Conservation (phyloP, 2,888 invertebrate species). For the Agonopterix heracliana region DNA sequence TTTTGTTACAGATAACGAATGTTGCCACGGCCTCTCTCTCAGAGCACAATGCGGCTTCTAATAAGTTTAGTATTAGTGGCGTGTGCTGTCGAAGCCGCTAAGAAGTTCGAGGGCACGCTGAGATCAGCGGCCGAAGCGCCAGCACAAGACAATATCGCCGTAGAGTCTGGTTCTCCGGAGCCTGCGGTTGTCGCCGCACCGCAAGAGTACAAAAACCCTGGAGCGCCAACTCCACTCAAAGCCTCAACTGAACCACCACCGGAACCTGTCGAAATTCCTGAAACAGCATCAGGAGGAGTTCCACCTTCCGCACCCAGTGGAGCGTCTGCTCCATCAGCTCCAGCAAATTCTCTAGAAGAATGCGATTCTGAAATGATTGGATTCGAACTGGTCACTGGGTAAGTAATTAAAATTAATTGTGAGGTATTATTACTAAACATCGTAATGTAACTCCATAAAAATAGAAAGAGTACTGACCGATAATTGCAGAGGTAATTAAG, state of each 20-base stretch:
- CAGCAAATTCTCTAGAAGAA: slow-evolving; percentile 80
- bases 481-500: slow-evolving; percentile 44
- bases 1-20: slow-evolving; percentile 70
- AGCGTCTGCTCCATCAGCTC: slow-evolving; percentile 69
- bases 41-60: slow-evolving; percentile 63
- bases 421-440: background rate
- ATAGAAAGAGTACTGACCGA: slow-evolving; percentile 27
- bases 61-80: slow-evolving; percentile 63
- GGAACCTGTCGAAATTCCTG: slow-evolving; percentile 49
- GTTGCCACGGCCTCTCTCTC: slow-evolving; percentile 60
- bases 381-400: slow-evolving; percentile 93
- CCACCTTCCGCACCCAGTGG: slow-evolving; percentile 70
- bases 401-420: slow-evolving; percentile 28
- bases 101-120: slow-evolving; percentile 66
- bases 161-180: slow-evolving; percentile 63
- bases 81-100: slow-evolving; percentile 62
- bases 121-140: slow-evolving; percentile 69
- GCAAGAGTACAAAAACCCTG: slow-evolving; percentile 61
- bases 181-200: slow-evolving; percentile 64
- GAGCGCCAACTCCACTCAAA: slow-evolving; percentile 45
- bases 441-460: background rate
- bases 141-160: slow-evolving; percentile 65
- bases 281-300: slow-evolving; percentile 63
- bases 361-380: slow-evolving; percentile 93
- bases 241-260: slow-evolving; percentile 32